A percentile compares a stretch with the other conserved stretches of the same genome.
phyloP scores from a whole-genome alignment of 2,797 vertebrate genomes.

The Oreonectes daqikongensis region DNA sequence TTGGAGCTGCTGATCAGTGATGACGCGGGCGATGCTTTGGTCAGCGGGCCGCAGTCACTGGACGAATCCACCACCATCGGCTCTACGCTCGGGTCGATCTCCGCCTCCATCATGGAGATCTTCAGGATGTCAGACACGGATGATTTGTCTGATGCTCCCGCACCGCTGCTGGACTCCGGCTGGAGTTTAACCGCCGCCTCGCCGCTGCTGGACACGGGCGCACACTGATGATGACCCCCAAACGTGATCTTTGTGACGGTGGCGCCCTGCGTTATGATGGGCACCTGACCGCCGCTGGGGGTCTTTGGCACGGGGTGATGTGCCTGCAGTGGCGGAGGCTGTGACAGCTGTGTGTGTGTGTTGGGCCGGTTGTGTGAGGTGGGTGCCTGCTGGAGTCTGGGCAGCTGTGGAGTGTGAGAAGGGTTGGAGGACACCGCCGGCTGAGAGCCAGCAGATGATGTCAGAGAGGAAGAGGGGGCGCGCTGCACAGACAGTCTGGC shows the following conservation, averaged over 20 bases:
- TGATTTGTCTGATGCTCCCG: constrained; percentile 76
- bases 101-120: constrained; percentile 98
- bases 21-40: constrained; percentile 69
- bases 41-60: constrained; percentile 77
- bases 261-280: constrained; percentile 91
- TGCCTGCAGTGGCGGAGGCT: constrained; percentile 83
- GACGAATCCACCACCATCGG: constrained; percentile 88
- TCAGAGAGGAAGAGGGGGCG: not conserved
- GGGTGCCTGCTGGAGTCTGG: constrained; percentile 93
- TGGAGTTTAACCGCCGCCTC: constrained; percentile 82
- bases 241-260: constrained; percentile 95
- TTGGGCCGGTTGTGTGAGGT: constrained; percentile 90
- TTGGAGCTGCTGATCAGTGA: constrained; percentile 80
- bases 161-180: constrained; percentile 82
- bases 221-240: constrained; percentile 81
- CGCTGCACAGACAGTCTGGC: constrained; percentile 71
- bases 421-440: constrained; percentile 80
- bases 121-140: constrained; percentile 93
- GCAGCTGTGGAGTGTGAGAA: constrained; percentile 86
- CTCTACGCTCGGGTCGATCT: constrained; percentile 88
- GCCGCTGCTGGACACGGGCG: constrained; percentile 83
- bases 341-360: constrained; percentile 88
- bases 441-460: constrained; percentile 71
- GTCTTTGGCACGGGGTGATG: constrained; percentile 89
- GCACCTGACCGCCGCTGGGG: constrained; percentile 77